Evolutionary conservation across 2,888 invertebrate species (phyloP), one percentile per base, ranked within the genome.

Genomic region (Apotomis turbidana): DNA sequence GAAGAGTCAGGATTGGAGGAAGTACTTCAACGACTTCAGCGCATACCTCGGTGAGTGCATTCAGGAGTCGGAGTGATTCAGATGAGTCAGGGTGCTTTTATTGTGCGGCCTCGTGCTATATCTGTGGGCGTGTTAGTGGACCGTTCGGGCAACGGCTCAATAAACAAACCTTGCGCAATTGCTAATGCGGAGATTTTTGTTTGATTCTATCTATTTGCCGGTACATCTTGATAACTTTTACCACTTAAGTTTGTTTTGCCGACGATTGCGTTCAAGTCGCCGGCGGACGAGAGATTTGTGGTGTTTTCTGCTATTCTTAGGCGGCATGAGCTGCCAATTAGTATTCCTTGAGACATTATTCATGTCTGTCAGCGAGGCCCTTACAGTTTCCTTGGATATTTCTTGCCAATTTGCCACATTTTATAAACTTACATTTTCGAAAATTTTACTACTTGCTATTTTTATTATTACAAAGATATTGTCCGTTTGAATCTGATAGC

Each of bases 1-100:
- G 77, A 84, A 82, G 73, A 85, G 90, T 36, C 83, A 88, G 61
- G 92, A 93, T 77, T 94, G 94, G 94, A 90, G 87, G 83, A 87
- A 85, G 76, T 93, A 94, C 84, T 94, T 93, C 83, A 86, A 85
- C 55, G 93, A 94, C 83, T 94, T 93, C 88, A 92, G 92, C 81
- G 89, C 93, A 76, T 94, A 94, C 81, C 88, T 93, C 74, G 94
- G 94, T 94, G 84, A 94, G 94, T 93, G 76, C 63, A 59, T 68
- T 77, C 77, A 76, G 76, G 77, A 77, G 79, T 79, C 82, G 81
- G 83, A 78, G 83, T 80, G 70, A 74, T 74, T 76, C 61, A 75
- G 79, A 81, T 92, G 90, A 91, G 83, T 92, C 91, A 89, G 82
- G 81, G 81, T 75, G 86, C 86, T 87, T 85, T 88, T 88, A 88